These are phyloP conservation scores for Diabrotica balteata DNA, from an alignment of 2,888 invertebrate genomes.

Conservation along the genomic window DNA sequence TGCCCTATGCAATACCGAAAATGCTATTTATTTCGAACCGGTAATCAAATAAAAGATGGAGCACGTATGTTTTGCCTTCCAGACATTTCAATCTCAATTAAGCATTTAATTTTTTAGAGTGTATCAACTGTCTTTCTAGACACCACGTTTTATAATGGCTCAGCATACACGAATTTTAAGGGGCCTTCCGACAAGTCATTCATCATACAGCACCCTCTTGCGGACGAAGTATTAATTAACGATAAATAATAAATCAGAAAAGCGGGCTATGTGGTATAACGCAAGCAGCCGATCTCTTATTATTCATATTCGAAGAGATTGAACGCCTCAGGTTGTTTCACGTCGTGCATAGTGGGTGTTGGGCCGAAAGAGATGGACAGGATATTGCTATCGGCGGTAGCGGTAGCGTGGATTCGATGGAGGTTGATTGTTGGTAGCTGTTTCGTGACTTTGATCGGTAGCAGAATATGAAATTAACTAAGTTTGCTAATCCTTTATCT, in stretches of 20 bases:
- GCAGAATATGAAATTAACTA: slow-evolving; percentile 5
- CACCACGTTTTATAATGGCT: not conserved
- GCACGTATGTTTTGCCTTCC: no score
- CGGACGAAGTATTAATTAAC: slow-evolving; percentile 33
- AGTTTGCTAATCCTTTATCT: not conserved
- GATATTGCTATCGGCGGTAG: not conserved
- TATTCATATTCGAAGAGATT: slow-evolving; percentile 15
- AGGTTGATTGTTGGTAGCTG: not conserved
- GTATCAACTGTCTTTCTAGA: not conserved
- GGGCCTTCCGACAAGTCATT: slow-evolving; percentile 24
- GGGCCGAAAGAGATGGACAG: slow-evolving; percentile 8
- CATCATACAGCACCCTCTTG: slow-evolving; percentile 25
- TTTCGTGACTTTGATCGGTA: slow-evolving; percentile 5
- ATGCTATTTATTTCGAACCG: no score
- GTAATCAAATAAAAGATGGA: no score
- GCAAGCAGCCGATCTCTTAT: slow-evolving; percentile 14
- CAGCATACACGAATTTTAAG: slow-evolving; percentile 15
- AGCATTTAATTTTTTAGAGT: no score
- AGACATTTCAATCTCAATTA: no score
- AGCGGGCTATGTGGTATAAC: slow-evolving; percentile 13
- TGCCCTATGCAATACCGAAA: no score
- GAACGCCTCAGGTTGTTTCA: slow-evolving; percentile 14
- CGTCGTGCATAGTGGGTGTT: not conserved
- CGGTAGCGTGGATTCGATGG: not conserved
- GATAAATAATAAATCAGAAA: slow-evolving; percentile 37